Conservation (phyloP, 2,888 invertebrate genomes). For the Ochropleura plecta region DNA sequence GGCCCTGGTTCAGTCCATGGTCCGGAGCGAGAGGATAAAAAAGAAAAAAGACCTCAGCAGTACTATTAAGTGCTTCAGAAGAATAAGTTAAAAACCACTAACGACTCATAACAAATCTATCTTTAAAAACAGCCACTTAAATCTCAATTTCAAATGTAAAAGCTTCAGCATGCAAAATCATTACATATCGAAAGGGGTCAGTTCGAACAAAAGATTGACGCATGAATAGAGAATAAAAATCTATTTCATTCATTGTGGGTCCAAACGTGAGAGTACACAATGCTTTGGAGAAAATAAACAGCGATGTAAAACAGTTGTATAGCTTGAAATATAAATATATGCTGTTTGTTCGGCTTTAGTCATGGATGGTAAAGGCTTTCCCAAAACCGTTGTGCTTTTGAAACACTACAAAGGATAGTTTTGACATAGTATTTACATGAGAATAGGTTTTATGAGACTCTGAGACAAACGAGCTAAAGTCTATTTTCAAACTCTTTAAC, state of each 20-base stretch:
- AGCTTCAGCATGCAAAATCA: conserved; percentile 6
- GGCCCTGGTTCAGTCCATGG: too few species aligned
- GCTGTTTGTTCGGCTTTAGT: conserved; percentile 34
- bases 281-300: conserved; percentile 45
- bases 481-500: background rate
- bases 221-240: conserved; percentile 36
- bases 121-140: background rate
- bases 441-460: background rate
- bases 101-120: background rate
- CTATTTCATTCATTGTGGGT: conserved; percentile 41
- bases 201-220: conserved; percentile 35
- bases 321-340: conserved; percentile 28
- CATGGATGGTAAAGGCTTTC: conserved; percentile 13
- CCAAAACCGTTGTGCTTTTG: conserved; percentile 18
- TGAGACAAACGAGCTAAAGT: background rate
- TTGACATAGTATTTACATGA: background rate
- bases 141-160: conserved; percentile 4
- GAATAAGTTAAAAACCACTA: background rate
- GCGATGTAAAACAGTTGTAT: conserved; percentile 30
- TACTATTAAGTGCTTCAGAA: background rate
- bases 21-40: too few species aligned
- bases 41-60: background rate
- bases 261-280: conserved; percentile 54
- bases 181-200: conserved; percentile 31
- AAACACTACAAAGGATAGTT: background rate